Conservation (phyloP, 64 coral and sea anemone species). For the Astreopora myriophthalma region DNA sequence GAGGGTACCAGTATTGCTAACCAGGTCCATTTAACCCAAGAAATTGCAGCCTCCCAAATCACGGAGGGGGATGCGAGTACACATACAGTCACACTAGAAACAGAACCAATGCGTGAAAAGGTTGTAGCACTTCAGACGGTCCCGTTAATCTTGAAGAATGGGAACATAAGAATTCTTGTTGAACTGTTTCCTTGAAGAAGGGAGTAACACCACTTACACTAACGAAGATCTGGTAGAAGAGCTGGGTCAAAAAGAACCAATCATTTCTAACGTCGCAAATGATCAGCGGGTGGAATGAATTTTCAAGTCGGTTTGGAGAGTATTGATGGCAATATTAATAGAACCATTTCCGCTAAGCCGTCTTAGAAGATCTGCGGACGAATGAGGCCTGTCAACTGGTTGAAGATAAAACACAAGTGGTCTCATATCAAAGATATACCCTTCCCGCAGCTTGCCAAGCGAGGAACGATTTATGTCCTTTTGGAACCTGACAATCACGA, state of each 20-base stretch:
- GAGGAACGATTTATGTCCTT: not conserved
- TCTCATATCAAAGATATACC: not conserved
- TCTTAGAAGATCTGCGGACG: constrained; percentile 37
- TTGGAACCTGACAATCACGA: not conserved
- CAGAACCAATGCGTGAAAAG: not conserved
- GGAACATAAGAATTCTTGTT: not conserved
- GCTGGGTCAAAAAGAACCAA: constrained; percentile 43
- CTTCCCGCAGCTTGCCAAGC: not conserved
- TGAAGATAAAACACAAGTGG: not conserved
- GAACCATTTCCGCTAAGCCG: constrained; percentile 25
- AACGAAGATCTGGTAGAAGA: constrained; percentile 41
- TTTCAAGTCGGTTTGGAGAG: constrained; percentile 6
- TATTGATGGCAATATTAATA: constrained; percentile 41
- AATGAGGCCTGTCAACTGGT: not conserved
- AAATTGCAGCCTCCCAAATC: not conserved
- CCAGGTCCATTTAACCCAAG: not conserved
- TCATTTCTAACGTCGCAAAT: constrained; percentile 61
- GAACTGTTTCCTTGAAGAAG: constrained; percentile 41
- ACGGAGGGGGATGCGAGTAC: constrained; percentile 7
- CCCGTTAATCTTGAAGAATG: not conserved
- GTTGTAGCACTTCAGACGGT: constrained; percentile 45
- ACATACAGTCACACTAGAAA: not conserved
- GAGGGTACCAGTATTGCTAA: not conserved
- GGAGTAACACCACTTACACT: constrained; percentile 36
- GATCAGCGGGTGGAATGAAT: constrained; percentile 19